Percentiles rank a stretch among this genome's conserved stretches.
These are phyloP conservation scores for Peromyscus nudipes DNA, from an alignment of 2,797 vertebrate species.

Conservation along the genomic window DNA sequence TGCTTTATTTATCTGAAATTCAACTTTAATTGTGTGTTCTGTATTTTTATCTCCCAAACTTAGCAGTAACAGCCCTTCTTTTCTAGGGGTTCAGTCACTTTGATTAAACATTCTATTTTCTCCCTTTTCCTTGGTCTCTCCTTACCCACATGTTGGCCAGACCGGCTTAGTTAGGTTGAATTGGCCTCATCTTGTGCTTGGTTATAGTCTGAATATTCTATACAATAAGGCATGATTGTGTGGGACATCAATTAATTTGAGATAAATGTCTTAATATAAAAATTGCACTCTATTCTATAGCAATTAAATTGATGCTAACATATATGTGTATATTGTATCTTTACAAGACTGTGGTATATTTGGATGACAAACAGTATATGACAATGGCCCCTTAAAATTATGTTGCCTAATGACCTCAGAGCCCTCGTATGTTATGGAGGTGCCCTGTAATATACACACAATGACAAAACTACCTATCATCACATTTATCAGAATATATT, in stretches of 20 bases:
- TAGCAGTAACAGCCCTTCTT: not conserved
- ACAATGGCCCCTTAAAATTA: not conserved
- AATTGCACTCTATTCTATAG: not conserved
- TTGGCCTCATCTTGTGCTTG: not conserved
- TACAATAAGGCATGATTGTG: not conserved
- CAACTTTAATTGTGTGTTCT: not conserved
- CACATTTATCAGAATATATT: not conserved
- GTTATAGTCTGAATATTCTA: constrained; percentile 10
- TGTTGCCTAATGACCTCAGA: not conserved
- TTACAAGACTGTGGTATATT: not conserved
- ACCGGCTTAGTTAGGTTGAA: not conserved
- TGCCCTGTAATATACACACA: too few relatives aligned
- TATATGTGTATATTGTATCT: not conserved
- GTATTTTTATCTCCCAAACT: not conserved
- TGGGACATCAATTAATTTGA: constrained; percentile 10
- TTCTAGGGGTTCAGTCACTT: not conserved
- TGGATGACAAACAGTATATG: not conserved
- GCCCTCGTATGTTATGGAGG: not conserved
- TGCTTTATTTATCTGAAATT: constrained; percentile 39
- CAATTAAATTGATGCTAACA: not conserved
- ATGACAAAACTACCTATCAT: not conserved
- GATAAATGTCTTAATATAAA: constrained; percentile 11
- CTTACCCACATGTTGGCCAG: not conserved
- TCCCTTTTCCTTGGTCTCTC: not conserved
- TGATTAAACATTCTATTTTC: not conserved